Base-by-base conservation (phyloP, 2,888 invertebrate genomes). In the Acanthopleura granulata region DNA sequence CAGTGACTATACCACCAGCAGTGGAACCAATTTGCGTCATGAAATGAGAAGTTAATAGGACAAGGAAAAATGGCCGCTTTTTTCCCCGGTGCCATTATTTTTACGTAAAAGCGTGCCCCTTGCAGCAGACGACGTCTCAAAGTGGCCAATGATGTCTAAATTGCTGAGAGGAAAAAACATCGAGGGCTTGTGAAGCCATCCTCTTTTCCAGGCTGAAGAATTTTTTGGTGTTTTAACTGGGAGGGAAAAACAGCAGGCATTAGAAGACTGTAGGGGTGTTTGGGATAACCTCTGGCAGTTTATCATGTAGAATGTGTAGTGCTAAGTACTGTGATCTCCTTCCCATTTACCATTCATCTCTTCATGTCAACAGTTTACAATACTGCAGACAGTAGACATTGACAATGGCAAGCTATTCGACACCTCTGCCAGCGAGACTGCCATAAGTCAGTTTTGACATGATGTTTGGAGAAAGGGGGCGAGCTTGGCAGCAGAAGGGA, bases 311-410 rank as follows among this genome's bases (percentile, higher is more conserved):
- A 25, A 66, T 66, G 18, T 66, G 25, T 66, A 66, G 22, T 25
- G 16, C 27, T 66, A 57, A 57, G 57, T 57, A 57, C 29, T 15
- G 18, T 66, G 66, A 66, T 66, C 66, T 66, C 66, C 66, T 57
- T 6, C 22, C 22, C 66, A 66, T 25, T 27, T 66, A 66, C 66
- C 66, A 66, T 66, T 66, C 29, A 27, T 66, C 66, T 66, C 66
- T 66, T 22, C 29, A 66, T 66, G 66, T 66, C 66, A 66, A 66
- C 66, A 66, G 29, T 66, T 66, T 22, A 66, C 25, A 66, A 66
- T 22, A 66, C 25, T 27, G 16, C 16, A 22, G 18, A 66, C 25
- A 66, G 25, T 66, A 27, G 25, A 66, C 27, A 16, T 66, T 66
- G 66, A 66, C 66, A 66, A 66, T 27, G 29, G 22, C 29, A 27